Conservation (phyloP, 2,113 vertebrate genomes). For the Delphinus delphis region DNA sequence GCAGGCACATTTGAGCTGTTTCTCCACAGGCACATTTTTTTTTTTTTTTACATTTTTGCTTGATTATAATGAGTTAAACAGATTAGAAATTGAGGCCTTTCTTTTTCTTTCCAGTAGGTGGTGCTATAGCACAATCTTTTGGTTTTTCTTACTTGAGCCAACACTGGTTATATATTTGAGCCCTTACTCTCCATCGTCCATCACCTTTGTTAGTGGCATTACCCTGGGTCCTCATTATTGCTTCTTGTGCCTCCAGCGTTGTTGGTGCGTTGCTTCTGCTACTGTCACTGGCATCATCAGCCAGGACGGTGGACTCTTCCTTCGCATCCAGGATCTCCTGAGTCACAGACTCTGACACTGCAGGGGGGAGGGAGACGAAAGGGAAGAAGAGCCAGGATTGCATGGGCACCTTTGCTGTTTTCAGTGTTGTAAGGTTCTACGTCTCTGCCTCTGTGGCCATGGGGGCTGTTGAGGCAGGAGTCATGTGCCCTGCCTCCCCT, state of each 20-base stretch:
- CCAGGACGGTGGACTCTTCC: too few species aligned
- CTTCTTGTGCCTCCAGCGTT: not conserved
- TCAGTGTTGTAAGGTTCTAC: not conserved
- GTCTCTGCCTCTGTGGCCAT: not conserved
- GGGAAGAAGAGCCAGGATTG: not conserved
- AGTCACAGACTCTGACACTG: not conserved
- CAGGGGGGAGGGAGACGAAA: not conserved
- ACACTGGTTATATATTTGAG: not conserved
- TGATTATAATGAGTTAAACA: not conserved
- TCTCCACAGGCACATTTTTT: not conserved
- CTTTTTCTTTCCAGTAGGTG: not conserved
- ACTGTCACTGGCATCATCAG: too few species aligned
- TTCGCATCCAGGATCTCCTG: not conserved
- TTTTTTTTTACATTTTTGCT: not conserved
- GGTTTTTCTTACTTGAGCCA: not conserved
- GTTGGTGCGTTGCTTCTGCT: not conserved
- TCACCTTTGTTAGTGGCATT: not conserved
- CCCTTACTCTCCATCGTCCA: not conserved
- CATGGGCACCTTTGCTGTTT: not conserved
- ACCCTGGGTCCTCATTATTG: not conserved
- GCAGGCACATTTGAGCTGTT: not conserved
- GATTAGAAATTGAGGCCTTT: not conserved
- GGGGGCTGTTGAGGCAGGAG: not conserved
- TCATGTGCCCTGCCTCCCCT: not conserved
- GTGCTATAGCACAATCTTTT: not conserved